Base-by-base conservation (phyloP, 2,113 vertebrate genomes). In the Corydoras maculifer region DNA sequence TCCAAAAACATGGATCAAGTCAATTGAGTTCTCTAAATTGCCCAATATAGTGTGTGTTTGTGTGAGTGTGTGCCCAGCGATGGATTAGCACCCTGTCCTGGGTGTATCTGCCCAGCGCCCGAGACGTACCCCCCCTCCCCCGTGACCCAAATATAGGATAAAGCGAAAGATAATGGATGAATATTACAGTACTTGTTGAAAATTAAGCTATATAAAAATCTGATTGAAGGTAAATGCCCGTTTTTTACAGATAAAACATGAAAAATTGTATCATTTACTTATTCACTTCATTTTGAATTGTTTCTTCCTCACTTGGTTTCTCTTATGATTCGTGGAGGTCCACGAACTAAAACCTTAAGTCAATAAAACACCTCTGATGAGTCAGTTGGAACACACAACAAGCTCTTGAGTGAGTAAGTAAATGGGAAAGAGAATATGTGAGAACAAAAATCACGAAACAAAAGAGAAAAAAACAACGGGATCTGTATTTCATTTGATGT, bases 331-430 rank as follows among this genome's bases (percentile, higher is more conserved):
- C 75, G 51, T 72, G 29, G 57, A 69, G 68, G 65, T 77, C 68
- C 65, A 75, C n/a, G n/a, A n/a, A n/a, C n/a, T n/a, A 62, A 72
- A 69, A 75, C 30, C 57, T 72, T 72, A 75, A 72, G 75, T 80
- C 67, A 77, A 77, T 77, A 79, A 77, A 80, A 75, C 75, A 77
- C 72, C 68, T 73, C 72, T 77, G 62, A 70, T 80, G 73, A 80
- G 65, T 66, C 72, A 77, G 65, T 29, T 49, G 62, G 61, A 74
- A 75, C 72, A 69, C 69, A 72, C 63, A 71, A 69, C 50, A 29
- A 48, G 65, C 31, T 14, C 50, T 65, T 25, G 18, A 25, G 18
- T 25, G 51, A 68, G 35, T 10, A 49, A 62, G 48, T 54, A 53
- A 10, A 53, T 53, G 51, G 10, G 6, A n/a, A 9, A 48, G 18